Base-by-base conservation (phyloP, 2,113 vertebrate species). In the Pipa parva region DNA sequence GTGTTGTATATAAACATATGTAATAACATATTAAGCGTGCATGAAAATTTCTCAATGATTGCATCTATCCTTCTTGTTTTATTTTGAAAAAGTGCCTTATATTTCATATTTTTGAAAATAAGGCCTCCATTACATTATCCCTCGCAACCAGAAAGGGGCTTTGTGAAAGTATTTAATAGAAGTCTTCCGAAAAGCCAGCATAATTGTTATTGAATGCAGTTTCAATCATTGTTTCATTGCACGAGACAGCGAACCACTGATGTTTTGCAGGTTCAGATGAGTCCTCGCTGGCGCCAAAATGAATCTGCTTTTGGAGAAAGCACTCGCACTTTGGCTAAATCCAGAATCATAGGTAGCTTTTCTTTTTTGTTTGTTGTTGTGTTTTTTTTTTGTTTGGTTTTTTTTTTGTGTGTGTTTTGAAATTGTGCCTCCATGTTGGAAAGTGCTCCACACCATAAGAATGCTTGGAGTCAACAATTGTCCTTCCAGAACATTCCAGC, bases 1-100 rank as follows among this genome's bases (percentile, higher is more conserved):
- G 94, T 95, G 90, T 89, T 95, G 91, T 92, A 95, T 96, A 97
- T 93, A 95, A 98, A 97, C 95, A 95, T 93, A 94, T 95, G 95
- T 93, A 92, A 88, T 97, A 95, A 94, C 92, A 94, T 95, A 93
- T 87, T 92, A 90, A 92, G 90, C 95, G 95, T 98, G 95, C 95
- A 99, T 93, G 91, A 92, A 92, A 92, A 88, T 89, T 92, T 88
- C 86, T 86, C 79, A 89, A 78, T 91, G 86, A 88, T 90, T 87
- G 78, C 83, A 80, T 91, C 83, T 86, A 83, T 89, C 84, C 85
- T 85, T 76, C 82, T 80, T 77, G 77, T 84, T 83, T 79, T 74
- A 79, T 68, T 85, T 82, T 90, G 84, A 87, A 87, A 85, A 82
- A 78, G 81, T 86, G 86, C 91, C 88, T 93, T 93, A 90, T 86